These are phyloP conservation scores for Hemicrepidius hirtus DNA, from an alignment of 2,888 invertebrate species.

Conservation along the genomic window DNA sequence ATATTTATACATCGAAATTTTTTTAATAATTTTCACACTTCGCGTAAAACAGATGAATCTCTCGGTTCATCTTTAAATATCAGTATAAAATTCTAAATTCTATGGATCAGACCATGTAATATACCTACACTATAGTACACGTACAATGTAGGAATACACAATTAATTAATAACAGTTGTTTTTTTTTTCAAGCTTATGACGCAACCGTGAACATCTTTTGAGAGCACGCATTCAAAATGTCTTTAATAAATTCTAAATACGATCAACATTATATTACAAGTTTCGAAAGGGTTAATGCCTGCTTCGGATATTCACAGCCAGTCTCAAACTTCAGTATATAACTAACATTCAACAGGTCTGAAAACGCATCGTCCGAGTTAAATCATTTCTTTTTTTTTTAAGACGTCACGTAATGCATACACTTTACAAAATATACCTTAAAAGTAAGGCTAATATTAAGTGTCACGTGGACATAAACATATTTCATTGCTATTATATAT, in stretches of 20 bases:
- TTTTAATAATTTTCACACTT: constrained; percentile 58
- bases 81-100: constrained; percentile 68
- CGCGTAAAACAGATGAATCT: constrained; percentile 54
- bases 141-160: constrained; percentile 64
- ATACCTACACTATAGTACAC: constrained; percentile 65
- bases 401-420: constrained; percentile 37
- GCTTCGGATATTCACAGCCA: constrained; percentile 54
- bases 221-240: constrained; percentile 54
- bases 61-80: constrained; percentile 58
- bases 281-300: constrained; percentile 57
- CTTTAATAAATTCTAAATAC: constrained; percentile 59
- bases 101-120: constrained; percentile 70
- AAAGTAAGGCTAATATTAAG: constrained; percentile 52
- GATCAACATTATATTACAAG: constrained; percentile 63
- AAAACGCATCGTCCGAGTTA: constrained; percentile 43
- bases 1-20: constrained; percentile 59
- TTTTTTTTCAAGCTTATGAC: constrained; percentile 57
- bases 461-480: constrained; percentile 50
- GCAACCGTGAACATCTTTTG: constrained; percentile 62
- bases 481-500: constrained; percentile 44
- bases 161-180: constrained; percentile 52
- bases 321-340: constrained; percentile 49
- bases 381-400: constrained; percentile 32
- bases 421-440: constrained; percentile 50
- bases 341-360: constrained; percentile 53